Percentiles rank a stretch among this genome's conserved stretches.
phyloP scores from a whole-genome alignment of 2,797 vertebrate species.

The Pterois miles region DNA sequence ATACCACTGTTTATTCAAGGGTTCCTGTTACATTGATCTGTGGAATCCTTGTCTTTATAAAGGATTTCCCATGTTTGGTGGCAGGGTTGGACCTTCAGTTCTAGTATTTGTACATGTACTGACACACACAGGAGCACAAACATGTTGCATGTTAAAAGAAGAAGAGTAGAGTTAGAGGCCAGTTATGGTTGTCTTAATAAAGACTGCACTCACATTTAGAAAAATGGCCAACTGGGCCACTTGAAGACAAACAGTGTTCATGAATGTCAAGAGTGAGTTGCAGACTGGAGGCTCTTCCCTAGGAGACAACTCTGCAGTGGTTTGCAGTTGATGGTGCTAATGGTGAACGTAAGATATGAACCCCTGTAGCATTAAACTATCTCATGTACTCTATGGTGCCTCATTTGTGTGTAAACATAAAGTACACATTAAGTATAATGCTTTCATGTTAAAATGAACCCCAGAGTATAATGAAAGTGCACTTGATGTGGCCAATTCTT shows the following conservation, averaged over 20 bases:
- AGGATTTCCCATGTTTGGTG: neutral
- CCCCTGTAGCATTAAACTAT: neutral
- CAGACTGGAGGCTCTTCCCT: neutral
- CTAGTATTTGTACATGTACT: neutral
- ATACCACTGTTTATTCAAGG: neutral
- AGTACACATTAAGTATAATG: neutral
- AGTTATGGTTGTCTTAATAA: neutral
- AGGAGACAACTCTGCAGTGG: neutral
- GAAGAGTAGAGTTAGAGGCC: neutral
- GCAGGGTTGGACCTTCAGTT: neutral
- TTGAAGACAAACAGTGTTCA: neutral
- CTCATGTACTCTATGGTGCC: neutral
- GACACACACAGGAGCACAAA: too few species aligned
- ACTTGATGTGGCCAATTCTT: neutral
- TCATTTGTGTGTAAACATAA: neutral
- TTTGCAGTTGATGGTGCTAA: neutral
- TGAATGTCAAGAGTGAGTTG: conserved; percentile 1
- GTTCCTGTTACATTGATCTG: neutral
- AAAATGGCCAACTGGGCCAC: neutral
- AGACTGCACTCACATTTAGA: neutral
- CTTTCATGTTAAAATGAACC: conserved; percentile 7
- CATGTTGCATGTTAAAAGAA: neutral
- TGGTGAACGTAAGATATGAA: neutral
- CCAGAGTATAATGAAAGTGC: neutral
- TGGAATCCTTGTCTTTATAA: neutral